Base-by-base conservation (phyloP, 2,888 invertebrate species). In the Parnassius glacialis region DNA sequence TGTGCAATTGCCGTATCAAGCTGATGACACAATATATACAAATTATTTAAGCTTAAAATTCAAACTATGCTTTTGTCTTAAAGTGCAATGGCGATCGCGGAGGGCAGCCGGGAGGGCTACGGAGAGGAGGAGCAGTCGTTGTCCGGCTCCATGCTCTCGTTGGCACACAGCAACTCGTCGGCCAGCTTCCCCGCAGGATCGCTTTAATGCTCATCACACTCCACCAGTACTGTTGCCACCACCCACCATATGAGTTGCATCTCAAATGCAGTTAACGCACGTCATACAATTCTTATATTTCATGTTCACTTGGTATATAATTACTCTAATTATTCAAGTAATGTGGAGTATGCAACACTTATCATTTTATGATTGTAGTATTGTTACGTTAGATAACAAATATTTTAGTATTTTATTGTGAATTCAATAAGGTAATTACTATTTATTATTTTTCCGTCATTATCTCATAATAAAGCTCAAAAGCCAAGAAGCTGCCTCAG, bases 81-180 rank as follows among this genome's bases (percentile, higher is more conserved):
- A 90, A 97, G 97, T 92, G 96, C 97, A 68, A 92, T 98, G 92
- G 97, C 97, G 76, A 96, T 98, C 83, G 96, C 96, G 62, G 97
- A 98, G 87, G 96, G 97, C 81, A 96, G 97, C 74, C 94, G 96
- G 78, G 97, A 97, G 86, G 94, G 95, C 73, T 97, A 96, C 92
- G 95, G 95, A 75, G 97, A 97, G 74, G 97, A 97, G 85, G 98
- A 97, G 85, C 95, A 95, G 79, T 97, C 97, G 81, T 94, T 98
- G 74, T 97, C 97, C 65, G 98, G 98, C 77, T 98, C 98, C 75
- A 97, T 98, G 96, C 93, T 97, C 80, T 98, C 98, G 92, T 94
- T 98, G 88, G 97, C 97, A 71, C 97, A 97, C 93, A 97, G 97
- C 93, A 97, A 97, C 93, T 97, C 97, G 90, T 97, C 97, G 77